Conservation (phyloP, 1,140 invertebrate species). For the Apis laboriosa region DNA sequence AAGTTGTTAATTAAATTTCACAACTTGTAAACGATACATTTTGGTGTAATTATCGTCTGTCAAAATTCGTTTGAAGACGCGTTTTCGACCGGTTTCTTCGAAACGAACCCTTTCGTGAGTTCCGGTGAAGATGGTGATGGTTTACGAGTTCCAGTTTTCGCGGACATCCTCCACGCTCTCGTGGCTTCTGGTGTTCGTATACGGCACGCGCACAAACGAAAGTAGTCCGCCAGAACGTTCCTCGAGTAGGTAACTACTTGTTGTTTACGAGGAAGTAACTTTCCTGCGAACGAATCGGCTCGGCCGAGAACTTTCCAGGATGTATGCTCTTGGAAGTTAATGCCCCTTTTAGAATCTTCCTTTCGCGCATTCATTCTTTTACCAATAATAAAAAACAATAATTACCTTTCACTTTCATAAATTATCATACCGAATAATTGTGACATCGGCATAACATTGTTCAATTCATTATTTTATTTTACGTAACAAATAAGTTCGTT, state of each 20-base stretch:
- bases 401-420: too few relatives aligned
- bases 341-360: conserved; percentile 52
- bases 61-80: conserved; percentile 59
- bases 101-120: conserved; percentile 55
- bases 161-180: conserved; percentile 64
- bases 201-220: conserved; percentile 52
- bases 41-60: neutral
- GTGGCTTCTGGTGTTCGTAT: conserved; percentile 52
- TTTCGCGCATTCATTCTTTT: conserved; percentile 25
- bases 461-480: too few relatives aligned
- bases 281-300: conserved; percentile 74
- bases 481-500: too few relatives aligned
- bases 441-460: too few relatives aligned
- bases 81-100: conserved; percentile 18
- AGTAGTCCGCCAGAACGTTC: conserved; percentile 57
- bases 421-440: too few relatives aligned
- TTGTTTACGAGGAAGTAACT: conserved; percentile 78
- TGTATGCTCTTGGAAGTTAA: conserved; percentile 75
- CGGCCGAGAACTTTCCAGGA: conserved; percentile 73
- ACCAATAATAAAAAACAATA: neutral
- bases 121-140: conserved; percentile 48
- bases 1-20: neutral
- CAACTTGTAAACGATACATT: neutral
- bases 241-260: conserved; percentile 74
- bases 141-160: conserved; percentile 76